Evolutionary conservation across 2,888 invertebrate species (phyloP).

Genomic region (Chorisops tibialis): DNA sequence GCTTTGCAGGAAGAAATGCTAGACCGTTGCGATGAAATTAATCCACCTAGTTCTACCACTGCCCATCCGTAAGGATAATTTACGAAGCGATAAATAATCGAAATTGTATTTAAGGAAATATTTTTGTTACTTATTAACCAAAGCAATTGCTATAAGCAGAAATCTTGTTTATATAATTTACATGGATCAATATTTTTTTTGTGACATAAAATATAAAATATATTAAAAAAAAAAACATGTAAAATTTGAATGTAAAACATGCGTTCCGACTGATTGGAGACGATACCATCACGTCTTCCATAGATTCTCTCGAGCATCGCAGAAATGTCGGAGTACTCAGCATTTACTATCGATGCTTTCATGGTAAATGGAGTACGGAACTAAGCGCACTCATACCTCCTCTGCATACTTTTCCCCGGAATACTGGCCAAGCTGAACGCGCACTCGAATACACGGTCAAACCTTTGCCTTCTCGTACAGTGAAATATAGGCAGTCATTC

Average conservation of each 20-base stretch:
- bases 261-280: too few relatives aligned
- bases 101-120: constrained; percentile 8
- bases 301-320: too few relatives aligned
- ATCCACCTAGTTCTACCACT: constrained; percentile 2
- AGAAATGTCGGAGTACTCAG: too few relatives aligned
- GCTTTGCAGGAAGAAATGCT: constrained; percentile 66
- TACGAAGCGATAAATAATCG: background rate
- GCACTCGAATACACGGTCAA: too few relatives aligned
- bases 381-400: too few relatives aligned
- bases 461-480: too few relatives aligned
- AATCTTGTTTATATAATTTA: constrained; percentile 2
- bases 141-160: constrained; percentile 6
- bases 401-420: too few relatives aligned
- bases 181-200: constrained; percentile 1
- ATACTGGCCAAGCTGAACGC: too few relatives aligned
- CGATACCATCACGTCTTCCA: too few relatives aligned
- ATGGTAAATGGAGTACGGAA: too few relatives aligned
- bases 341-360: too few relatives aligned
- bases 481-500: too few relatives aligned
- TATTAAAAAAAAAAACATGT: background rate
- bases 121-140: constrained; percentile 13
- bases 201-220: constrained; percentile 11
- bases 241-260: background rate
- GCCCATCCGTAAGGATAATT: constrained; percentile 5
- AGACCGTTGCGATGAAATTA: constrained; percentile 74